Evolutionary conservation across 2,888 invertebrate species (phyloP), one percentile per base, ranked within the genome.

Genomic region (Drosophila barbarae): DNA sequence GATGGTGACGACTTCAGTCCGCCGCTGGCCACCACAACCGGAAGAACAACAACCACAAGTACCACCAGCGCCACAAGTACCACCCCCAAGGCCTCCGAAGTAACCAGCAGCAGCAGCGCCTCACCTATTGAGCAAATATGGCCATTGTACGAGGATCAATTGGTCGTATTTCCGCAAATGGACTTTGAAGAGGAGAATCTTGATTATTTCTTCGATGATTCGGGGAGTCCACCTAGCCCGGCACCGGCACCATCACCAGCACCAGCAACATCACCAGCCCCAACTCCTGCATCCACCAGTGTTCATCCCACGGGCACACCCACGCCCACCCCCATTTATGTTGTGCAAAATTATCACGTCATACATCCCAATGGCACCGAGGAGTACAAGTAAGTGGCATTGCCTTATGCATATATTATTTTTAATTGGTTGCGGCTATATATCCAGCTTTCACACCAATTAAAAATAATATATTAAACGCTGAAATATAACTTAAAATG

Each of bases 301-400:
- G 30, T 32, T 7, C 28, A 59, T 18, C 71, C 61, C 34, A 49
- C 68, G 1, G 50, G 63, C n/a, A 55, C 72, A 12, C 53, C 53
- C 39, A 67, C 59, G 12, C 49, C 39, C 26, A 46, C 61, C 6
- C 23, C 57, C 32, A 67, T 74, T 55, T 56, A 76, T 65, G 87
- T 87, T 34, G n/a, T 87, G 44, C 74, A 88, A 55, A 80, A 80
- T 67, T 88, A 77, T 63, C 86, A 81, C 53, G 60, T 76, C 36
- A 71, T 74, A 28, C 77, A 85, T 71, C 69, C 76, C 39, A 85
- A 87, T 60, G 87, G 87, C 57, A 87, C 81, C 41, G 76, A 72
- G 50, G 87, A 85, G 56, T 77, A 85, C 65, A 87, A 86, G 87
- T 87, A 61, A 73, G 77, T 60, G 32, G 6, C 5, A 0, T 7